Conservation (phyloP, 2,888 invertebrate genomes). For the Panzeria rudis region DNA sequence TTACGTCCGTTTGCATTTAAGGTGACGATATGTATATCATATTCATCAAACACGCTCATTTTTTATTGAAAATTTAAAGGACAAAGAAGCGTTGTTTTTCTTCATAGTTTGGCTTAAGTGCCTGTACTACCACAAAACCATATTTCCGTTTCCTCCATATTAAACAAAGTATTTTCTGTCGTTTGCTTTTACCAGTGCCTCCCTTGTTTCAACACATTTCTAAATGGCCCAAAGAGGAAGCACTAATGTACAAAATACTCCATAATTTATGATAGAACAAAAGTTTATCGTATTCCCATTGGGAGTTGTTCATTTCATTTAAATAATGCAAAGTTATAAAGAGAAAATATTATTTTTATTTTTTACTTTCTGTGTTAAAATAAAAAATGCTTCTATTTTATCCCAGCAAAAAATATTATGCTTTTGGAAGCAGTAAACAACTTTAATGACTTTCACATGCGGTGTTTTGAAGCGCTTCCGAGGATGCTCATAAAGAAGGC, state of each 20-base stretch:
- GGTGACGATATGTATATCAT: too few relatives aligned
- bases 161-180: not conserved
- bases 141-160: not conserved
- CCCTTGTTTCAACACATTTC: not conserved
- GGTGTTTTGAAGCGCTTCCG: too few relatives aligned
- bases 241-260: slow-evolving; percentile 4
- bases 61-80: not conserved
- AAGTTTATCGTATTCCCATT: slow-evolving; percentile 2
- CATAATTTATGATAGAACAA: slow-evolving; percentile 22
- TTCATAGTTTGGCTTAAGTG: not conserved
- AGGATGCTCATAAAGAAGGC: too few relatives aligned
- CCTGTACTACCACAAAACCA: not conserved
- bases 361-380: not conserved
- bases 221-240: not conserved
- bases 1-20: too few relatives aligned
- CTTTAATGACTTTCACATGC: too few relatives aligned
- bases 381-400: too few relatives aligned
- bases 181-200: not conserved
- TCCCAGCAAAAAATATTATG: too few relatives aligned
- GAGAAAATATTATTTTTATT: not conserved
- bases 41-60: too few relatives aligned
- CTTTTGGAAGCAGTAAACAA: too few relatives aligned
- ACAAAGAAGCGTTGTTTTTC: too few relatives aligned
- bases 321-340: slow-evolving; percentile 14
- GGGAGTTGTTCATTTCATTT: slow-evolving; percentile 32